phyloP scores from a whole-genome alignment of 2,113 vertebrate genomes.

The Symphodus melops region DNA sequence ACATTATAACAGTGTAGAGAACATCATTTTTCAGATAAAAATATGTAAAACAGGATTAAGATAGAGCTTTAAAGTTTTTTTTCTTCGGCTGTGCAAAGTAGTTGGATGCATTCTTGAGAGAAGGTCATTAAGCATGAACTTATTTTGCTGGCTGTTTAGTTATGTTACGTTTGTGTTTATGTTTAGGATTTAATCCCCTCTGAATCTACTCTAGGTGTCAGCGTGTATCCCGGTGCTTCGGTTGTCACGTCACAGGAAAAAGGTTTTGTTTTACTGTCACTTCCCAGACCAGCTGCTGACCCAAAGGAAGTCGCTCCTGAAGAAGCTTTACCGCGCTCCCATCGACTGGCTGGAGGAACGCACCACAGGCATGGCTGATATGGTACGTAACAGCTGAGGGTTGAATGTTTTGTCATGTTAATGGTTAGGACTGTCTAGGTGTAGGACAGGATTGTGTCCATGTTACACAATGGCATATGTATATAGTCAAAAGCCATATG shows the following conservation, averaged over 20 bases:
- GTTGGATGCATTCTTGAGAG: no score
- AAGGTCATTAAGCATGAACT: no score
- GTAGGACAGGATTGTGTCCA: not conserved
- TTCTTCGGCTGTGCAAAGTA: not conserved
- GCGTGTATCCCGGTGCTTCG: constrained; percentile 94
- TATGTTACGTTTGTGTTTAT: not conserved
- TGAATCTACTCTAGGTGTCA: constrained; percentile 86
- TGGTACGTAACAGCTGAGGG: constrained; percentile 55
- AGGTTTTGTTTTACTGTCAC: constrained; percentile 98
- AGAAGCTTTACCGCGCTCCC: constrained; percentile 89
- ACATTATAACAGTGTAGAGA: not conserved
- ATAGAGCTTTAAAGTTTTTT: not conserved
- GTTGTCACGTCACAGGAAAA: constrained; percentile 89
- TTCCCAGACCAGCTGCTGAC: constrained; percentile 96
- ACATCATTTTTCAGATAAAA: not conserved
- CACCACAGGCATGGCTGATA: constrained; percentile 96
- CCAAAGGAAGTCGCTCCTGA: constrained; percentile 86
- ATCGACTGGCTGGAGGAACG: constrained; percentile 94
- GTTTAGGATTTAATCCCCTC: not conserved
- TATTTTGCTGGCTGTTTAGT: no score
- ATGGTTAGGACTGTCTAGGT: not conserved
- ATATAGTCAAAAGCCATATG: not conserved
- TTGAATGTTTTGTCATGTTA: not conserved
- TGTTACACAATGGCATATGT: not conserved
- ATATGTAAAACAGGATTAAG: not conserved